phyloP scores from a whole-genome alignment of 2,797 vertebrate species.

The Hydrocynus forskahlii region DNA sequence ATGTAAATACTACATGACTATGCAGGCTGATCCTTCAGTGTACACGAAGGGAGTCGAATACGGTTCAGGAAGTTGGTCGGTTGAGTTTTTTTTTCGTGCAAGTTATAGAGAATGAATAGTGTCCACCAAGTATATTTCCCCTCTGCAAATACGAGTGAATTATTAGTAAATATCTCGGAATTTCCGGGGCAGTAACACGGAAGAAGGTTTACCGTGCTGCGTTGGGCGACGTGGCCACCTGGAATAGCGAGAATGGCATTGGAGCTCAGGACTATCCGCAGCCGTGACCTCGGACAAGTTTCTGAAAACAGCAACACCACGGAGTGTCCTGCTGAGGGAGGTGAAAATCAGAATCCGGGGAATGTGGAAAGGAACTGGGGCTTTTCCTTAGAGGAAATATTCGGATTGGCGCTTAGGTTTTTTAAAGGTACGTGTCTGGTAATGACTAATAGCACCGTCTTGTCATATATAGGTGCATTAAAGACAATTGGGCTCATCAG shows the following conservation, averaged over 20 bases:
- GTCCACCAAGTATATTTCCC: neutral
- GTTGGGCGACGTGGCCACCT: conserved; percentile 55
- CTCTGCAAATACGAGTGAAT: neutral
- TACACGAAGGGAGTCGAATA: no score
- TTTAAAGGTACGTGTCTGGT: conserved; percentile 85
- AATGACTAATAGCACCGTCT: neutral
- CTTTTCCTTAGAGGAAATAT: conserved; percentile 88
- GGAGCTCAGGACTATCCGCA: neutral
- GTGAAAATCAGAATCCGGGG: conserved; percentile 53
- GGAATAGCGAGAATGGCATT: conserved; percentile 28
- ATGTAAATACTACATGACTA: no score
- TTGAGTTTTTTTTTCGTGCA: no score
- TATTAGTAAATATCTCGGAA: conserved; percentile 34
- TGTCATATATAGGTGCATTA: no score
- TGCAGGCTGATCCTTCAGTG: no score
- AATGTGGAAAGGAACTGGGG: conserved; percentile 90
- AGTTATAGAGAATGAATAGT: no score
- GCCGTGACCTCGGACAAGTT: neutral
- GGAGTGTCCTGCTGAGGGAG: neutral
- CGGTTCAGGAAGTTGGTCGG: no score
- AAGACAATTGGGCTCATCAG: no score
- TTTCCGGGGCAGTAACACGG: conserved; percentile 52
- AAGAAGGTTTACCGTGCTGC: conserved; percentile 29
- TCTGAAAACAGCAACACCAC: neutral
- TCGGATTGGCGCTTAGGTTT: conserved; percentile 90